Evolutionary conservation across 2,113 vertebrate genomes (phyloP), one percentile per base, ranked within the genome.

Genomic region (Nothoprocta perdicaria): DNA sequence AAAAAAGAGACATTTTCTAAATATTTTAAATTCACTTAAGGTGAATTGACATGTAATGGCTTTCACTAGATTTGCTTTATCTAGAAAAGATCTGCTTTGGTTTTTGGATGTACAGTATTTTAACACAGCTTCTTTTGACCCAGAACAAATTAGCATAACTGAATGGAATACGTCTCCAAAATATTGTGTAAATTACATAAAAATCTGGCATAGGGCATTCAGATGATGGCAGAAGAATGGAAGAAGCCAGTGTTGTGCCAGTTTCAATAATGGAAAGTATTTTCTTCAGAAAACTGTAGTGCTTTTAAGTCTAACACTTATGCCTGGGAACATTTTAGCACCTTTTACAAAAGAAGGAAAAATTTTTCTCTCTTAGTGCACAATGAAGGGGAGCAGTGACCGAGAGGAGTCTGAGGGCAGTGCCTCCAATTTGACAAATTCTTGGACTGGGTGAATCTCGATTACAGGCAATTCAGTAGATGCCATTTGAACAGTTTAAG

Each of bases 151-250:
- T 55, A 80, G 9, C 15, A 38, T 50, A 26, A 72, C 46, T 74
- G 14, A 12, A 57, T 10, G 27, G 14, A 48, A 40, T 33, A 63
- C 7, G 38, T 1, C 4, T 31, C 45, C 53, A 61, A 38, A 90
- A 41, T 35, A 35, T 27, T 21, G 68, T 8, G 31, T 15, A 55
- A 61, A 71, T 67, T 69, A 12, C 23, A 33, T 18, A 41, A 29
- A 27, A 62, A 69, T 31, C 29, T 72, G 48, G 5, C 10, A 38
- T 9, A 29, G 0, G 0, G 7, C 55, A 38, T 9, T 77, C 50
- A 2, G 12, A 45, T 19, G 18, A 52, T 13, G 40, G 12, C 1
- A 48, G 21, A 84, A n/a, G 60, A 69, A 6, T 40, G 52, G 43
- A 35, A 12, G 14, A 75, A 72, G 33, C 10, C 38, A 43, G 5